Evolutionary conservation across 2,888 invertebrate genomes (phyloP).

Genomic region (Oxyscelio sp.): DNA sequence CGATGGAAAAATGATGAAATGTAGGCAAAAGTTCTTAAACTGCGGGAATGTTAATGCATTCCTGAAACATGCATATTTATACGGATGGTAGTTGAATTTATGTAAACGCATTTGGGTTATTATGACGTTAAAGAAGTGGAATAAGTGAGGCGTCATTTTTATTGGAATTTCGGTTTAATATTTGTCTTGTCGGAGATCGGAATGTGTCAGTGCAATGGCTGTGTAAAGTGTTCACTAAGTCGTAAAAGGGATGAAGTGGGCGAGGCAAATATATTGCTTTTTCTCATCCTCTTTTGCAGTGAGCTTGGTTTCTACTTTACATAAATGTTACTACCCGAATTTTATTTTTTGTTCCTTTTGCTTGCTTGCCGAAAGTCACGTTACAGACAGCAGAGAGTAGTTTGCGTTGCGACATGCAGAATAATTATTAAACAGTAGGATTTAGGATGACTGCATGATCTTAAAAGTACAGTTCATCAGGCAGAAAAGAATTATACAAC

Average conservation of each 20-base stretch:
- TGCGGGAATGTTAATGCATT: conserved; percentile 22
- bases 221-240: conserved; percentile 64
- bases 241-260: conserved; percentile 68
- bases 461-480: too few relatives aligned
- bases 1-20: too few relatives aligned
- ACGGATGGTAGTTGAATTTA: conserved; percentile 6
- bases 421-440: conserved; percentile 15
- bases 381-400: conserved; percentile 5
- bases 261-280: conserved; percentile 66
- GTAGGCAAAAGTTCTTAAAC: too few relatives aligned
- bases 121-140: conserved; percentile 26
- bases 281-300: conserved; percentile 57
- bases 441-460: too few relatives aligned
- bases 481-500: too few relatives aligned
- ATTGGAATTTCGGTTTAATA: conserved; percentile 79
- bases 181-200: conserved; percentile 59
- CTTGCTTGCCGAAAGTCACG: conserved; percentile 17
- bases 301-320: conserved; percentile 51
- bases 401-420: not conserved
- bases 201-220: conserved; percentile 53
- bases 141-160: conserved; percentile 72
- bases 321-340: conserved; percentile 65
- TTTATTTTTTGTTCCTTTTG: conserved; percentile 38
- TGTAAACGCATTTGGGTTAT: conserved; percentile 28
- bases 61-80: conserved; percentile 24